Evolutionary conservation across 2,113 vertebrate genomes (phyloP), one percentile per base, ranked within the genome.

Genomic region (Podarcis raffonei): DNA sequence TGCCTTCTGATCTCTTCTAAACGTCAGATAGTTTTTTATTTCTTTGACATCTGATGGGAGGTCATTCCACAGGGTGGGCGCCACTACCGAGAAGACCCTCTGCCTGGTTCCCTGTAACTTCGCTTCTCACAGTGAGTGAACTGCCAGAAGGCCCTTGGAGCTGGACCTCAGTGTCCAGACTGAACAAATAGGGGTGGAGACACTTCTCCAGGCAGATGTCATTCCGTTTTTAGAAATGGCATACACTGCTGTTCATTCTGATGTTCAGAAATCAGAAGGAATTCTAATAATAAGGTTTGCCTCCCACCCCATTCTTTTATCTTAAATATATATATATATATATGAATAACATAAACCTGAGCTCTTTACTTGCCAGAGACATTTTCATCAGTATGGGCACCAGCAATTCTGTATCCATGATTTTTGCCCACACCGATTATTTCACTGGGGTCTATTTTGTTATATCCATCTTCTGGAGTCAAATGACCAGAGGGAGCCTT

Each of bases 311-410:
- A 81, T 25, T 62, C 90, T 30, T 89, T 4, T 57, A 68, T 25
- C n/a, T 62, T 89, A 92, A 42, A 89, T 93, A 88, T 35, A 79
- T 32, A 95, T 85, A 89, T 93, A 88, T 35, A 79, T 32, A 95
- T 85, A 42, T 59, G 71, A 93, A 3, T 79, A 90, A 87, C 65
- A 74, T 87, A 91, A 92, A 92, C 71, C 72, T 85, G 83, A 37
- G 92, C 85, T 6, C 39, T 93, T 91, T 93, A 90, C 90, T 90
- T 94, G 69, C 65, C 91, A 93, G 84, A 16, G 90, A 87, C 77
- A 91, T 85, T 79, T 77, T 90, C 78, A 90, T 83, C 88, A 86
- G 37, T 30, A 85, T 13, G 32, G 48, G 81, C 91, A 91, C 86
- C 8, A 92, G 68, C 85, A 87, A 93, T 92, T 48, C 62, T 22